Base-by-base conservation (phyloP, 2,797 vertebrate species). In the Macrochelys suwanniensis region DNA sequence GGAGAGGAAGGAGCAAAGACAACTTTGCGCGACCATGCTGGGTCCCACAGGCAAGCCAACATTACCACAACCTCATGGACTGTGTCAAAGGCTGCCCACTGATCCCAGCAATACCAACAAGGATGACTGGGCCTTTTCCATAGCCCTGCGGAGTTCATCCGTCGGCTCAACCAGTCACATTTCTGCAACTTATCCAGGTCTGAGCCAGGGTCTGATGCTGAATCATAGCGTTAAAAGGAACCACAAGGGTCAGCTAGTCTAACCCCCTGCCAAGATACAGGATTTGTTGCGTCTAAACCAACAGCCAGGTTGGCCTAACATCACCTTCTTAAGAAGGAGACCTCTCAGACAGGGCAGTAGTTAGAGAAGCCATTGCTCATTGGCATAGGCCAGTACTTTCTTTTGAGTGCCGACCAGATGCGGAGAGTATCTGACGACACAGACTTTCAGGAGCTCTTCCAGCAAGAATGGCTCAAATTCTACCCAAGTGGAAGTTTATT, bases 261-360 rank as follows among this genome's bases (percentile, higher is more conserved):
- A 33, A 61, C 59, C 31, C 51, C 53, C 53, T 54, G 21, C 53
- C 53, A 54, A 54, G 53, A 54, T 54, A 21, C 53, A 54, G 53
- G 53, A 54, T 23, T 54, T 23, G 53, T 54, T 54, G 53, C 21
- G 7, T 54, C 53, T 54, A 23, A 54, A 53, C 51, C 51, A 53
- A 21, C 51, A 59, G 28, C 31, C 26, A 28, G 11, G 6, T 37
- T 2, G 2, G 9, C 31, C 7, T n/a, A 2, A 5, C 17, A 45
- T 5, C 42, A 84, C 3, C 74, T 61, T 16, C 1, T 45, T 1
- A 0, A 1, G 1, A 31, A 49, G 51, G 6, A 23, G 33, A 0
- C 85, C 51, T n/a, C 4, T 45, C 5, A 84, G 3, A 49, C 3
- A 54, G 37, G 37, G 17, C 47, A 74, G 51, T 21, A 23, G 37